phyloP scores from a whole-genome alignment of 37 sponge, comb jelly and placozoan species.

The Oopsacas minuta region DNA sequence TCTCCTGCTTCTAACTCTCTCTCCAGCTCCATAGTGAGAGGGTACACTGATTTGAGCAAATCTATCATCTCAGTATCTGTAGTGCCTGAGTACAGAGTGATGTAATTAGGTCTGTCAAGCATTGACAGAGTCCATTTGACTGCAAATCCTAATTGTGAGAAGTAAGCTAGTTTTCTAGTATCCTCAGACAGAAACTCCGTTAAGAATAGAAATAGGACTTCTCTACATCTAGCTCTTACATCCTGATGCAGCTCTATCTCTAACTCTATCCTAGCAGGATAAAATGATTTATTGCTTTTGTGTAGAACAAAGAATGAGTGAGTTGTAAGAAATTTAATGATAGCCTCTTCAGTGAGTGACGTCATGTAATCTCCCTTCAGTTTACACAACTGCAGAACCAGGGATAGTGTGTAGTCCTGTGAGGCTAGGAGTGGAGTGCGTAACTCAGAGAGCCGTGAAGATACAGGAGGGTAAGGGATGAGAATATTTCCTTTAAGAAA shows the following conservation, averaged over 20 bases:
- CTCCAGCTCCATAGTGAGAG: not conserved
- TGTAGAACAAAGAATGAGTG: not conserved
- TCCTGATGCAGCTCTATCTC: not conserved
- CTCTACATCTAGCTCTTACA: not conserved
- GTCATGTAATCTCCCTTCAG: not conserved
- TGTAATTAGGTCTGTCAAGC: not conserved
- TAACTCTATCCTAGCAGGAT: not conserved
- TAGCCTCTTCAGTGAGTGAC: not conserved
- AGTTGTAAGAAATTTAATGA: not conserved
- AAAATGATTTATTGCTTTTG: not conserved
- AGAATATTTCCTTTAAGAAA: not conserved
- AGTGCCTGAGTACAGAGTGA: not conserved
- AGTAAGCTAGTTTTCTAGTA: not conserved
- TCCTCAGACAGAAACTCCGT: not conserved
- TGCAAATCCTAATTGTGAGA: slow-evolving; percentile 1
- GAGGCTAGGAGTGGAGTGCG: not conserved
- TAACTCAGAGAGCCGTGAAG: not conserved
- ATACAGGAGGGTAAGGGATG: not conserved
- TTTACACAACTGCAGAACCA: not conserved
- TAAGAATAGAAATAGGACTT: not conserved
- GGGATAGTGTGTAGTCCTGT: not conserved
- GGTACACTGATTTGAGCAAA: not conserved
- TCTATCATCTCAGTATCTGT: not conserved
- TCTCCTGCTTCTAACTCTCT: not conserved
- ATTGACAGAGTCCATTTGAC: not conserved